A percentile compares a stretch with the other conserved stretches of the same genome.
Conservation (phyloP, 2,797 vertebrate genomes). For the Lutjanus campechanus region DNA sequence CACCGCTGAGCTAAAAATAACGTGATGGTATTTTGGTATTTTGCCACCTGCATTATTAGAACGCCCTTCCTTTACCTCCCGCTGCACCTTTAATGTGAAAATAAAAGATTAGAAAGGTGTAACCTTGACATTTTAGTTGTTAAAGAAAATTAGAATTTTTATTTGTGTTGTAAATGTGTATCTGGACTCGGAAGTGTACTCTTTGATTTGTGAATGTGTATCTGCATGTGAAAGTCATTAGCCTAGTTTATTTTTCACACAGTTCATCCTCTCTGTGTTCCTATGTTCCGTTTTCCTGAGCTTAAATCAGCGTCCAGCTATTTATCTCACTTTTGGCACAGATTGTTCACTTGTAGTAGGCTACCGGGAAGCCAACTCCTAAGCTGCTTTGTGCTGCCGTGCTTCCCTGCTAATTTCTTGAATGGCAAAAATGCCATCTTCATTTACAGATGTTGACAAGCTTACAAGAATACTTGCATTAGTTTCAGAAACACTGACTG, state of each 20-base stretch:
- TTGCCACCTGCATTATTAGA: conserved; percentile 81
- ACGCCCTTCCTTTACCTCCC: conserved; percentile 57
- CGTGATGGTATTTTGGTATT: conserved; percentile 82
- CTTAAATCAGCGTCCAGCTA: conserved; percentile 18
- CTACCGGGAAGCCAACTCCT: neutral
- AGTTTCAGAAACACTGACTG: neutral
- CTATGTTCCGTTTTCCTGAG: neutral
- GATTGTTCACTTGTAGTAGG: neutral
- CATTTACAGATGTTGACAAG: neutral
- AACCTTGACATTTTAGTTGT: conserved; percentile 25
- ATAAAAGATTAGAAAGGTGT: conserved; percentile 40
- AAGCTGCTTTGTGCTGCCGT: conserved; percentile 10
- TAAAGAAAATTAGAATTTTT: neutral
- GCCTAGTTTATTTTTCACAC: neutral
- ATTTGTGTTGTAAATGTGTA: neutral
- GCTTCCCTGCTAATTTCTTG: neutral
- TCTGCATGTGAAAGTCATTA: conserved; percentile 6
- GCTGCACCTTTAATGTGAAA: conserved; percentile 53
- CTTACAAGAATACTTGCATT: neutral
- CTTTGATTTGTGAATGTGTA: neutral
- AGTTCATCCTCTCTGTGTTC: neutral
- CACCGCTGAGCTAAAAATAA: conserved; percentile 79
- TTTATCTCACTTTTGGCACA: conserved; percentile 11
- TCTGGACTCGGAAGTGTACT: neutral
- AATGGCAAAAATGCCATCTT: conserved; percentile 3